Base-by-base conservation (phyloP, 2,113 vertebrate species). In the Copsychus sechellarum region DNA sequence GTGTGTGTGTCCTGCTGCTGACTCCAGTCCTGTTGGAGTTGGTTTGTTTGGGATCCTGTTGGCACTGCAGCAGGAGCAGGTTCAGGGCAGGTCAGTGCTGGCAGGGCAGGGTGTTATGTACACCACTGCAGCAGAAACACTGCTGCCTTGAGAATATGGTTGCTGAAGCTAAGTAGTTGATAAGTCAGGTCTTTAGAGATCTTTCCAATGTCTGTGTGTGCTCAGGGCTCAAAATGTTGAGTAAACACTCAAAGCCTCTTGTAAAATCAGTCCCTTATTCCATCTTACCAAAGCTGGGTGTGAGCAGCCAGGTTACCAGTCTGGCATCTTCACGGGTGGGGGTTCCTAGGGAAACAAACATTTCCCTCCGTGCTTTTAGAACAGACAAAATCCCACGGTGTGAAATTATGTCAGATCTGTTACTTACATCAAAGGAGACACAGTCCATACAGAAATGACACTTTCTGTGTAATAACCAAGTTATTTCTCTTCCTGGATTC, bases 401-500 rank as follows among this genome's bases (percentile, higher is more conserved):
- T 47, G 48, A 67, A 67, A 26, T 40, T 22, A 34, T 56, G 34
- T 80, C 43, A 36, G 26, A 8, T 65, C 29, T 42, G 6, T 71
- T 77, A 8, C 20, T 57, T 61, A 9, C 60, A 24, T n/a, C 40
- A 26, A 24, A 83, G 53, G 40, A 40, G 47, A 29, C 48, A 15
- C 8, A 54, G 16, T 45, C 47, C 29, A 6, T 60, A 34, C 17
- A 47, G 47, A 62, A 90, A 66, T 45, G 0, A 12, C 31, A 71
- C 18, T 85, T 88, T 19, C 38, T 42, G 16, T 70, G 25, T 72
- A 86, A 61, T 88, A 78, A 95, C 33, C 3, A 7, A 6, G 19
- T 34, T 56, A 1, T 84, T 89, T 92, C 67, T 95, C 78, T 92
- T 50, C 94, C 22, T 90, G 88, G 40, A 42, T 94, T 62, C 95